These are phyloP conservation scores for Steromphala cineraria DNA, from an alignment of 2,888 invertebrate species.

Conservation along the genomic window DNA sequence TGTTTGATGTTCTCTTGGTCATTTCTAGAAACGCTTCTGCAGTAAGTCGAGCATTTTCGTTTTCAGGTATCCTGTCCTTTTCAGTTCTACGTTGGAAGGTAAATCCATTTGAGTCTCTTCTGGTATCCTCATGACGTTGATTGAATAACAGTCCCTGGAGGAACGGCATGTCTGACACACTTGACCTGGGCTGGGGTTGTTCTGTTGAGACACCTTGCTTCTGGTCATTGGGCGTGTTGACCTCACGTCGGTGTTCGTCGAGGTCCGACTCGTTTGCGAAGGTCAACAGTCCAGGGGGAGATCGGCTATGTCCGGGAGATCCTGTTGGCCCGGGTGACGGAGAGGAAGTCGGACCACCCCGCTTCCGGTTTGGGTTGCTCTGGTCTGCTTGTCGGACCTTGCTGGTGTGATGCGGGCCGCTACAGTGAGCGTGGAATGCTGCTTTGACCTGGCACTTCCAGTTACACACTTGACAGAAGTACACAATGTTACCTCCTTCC, in stretches of 20 bases:
- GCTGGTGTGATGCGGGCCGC: constrained; percentile 45
- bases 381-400: constrained; percentile 48
- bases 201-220: background rate
- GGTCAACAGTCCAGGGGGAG: background rate
- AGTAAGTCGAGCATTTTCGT: background rate
- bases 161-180: constrained; percentile 3
- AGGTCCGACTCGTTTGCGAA: background rate
- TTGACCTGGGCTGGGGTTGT: too few relatives aligned
- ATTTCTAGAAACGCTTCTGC: constrained; percentile 28
- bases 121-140: background rate
- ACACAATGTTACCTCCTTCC: constrained; percentile 65
- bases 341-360: background rate
- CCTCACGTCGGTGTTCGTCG: background rate
- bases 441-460: constrained; percentile 62
- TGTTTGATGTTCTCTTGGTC: constrained; percentile 57
- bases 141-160: background rate
- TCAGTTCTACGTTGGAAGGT: background rate
- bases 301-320: background rate
- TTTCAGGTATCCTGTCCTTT: background rate
- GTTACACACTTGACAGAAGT: constrained; percentile 67
- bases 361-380: constrained; percentile 21
- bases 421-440: constrained; percentile 59
- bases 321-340: background rate
- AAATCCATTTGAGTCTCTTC: background rate
- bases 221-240: background rate